Conservation (phyloP, 2,113 vertebrate species). For the Bubalus kerabau region DNA sequence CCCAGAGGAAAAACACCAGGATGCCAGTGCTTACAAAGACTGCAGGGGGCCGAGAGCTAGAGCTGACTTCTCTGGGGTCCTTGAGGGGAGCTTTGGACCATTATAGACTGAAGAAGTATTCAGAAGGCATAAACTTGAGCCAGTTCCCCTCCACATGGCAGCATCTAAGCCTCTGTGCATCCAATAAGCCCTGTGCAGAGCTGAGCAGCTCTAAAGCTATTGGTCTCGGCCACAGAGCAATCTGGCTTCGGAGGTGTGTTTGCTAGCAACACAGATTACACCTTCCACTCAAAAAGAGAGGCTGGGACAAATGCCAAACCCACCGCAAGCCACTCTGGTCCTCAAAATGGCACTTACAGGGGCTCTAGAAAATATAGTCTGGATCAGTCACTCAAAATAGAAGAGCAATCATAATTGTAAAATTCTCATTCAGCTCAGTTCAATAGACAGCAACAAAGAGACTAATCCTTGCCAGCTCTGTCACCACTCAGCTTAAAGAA, state of each 20-base stretch:
- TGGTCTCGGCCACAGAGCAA: neutral
- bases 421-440: neutral
- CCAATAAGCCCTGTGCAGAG: neutral
- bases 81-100: neutral
- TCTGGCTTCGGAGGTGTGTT: constrained; percentile 25
- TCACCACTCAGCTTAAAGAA: neutral
- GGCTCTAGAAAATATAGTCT: constrained; percentile 5
- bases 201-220: neutral
- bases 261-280: neutral
- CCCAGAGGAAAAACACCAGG: neutral
- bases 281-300: constrained; percentile 46
- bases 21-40: neutral
- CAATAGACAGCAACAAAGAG: neutral
- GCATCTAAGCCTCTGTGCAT: neutral
- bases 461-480: neutral
- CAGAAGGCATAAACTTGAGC: neutral
- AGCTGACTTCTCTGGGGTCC: neutral
- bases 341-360: constrained; percentile 33
- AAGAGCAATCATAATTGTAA: constrained; percentile 20
- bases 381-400: constrained; percentile 36
- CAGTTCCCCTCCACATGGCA: neutral
- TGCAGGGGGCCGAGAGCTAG: neutral
- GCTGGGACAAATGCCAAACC: constrained; percentile 45
- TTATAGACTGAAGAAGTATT: neutral
- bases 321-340: constrained; percentile 38